Evolutionary conservation across 2,888 invertebrate genomes (phyloP), one percentile per base, ranked within the genome.

Genomic region (Fragum fragum): DNA sequence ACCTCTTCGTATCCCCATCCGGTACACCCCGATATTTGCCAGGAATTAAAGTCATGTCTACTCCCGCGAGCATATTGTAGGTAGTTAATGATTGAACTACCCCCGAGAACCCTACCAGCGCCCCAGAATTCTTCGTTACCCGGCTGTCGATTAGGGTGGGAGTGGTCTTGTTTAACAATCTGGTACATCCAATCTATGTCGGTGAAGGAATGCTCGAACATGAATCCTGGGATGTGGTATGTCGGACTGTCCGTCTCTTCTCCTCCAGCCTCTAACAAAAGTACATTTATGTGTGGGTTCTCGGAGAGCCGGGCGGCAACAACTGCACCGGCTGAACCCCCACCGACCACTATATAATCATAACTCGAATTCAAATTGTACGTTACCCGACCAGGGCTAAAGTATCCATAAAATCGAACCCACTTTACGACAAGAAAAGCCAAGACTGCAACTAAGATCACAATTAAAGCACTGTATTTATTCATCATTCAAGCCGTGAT

Each of bases 291-390:
- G 29, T 91, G 86, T 5, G 90, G 87, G 86, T 94, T 91, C 85
- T 94, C 94, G 0, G 94, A 91, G 70, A 95, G 90, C 5, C 95
- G 90, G 78, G 94, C 94, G 26, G 95, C 95, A 77, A 95, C 73
- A 36, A 95, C 95, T 83, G 95, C 94, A 26, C 95, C 95, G 5
- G 95, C 95, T 16, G 95, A 94, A 5, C 95, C 95, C 16, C 95
- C 95, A 1, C 95, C 95, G 3, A 95, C 94, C 28, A 79, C 63
- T 18, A 79, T 79, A 18, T 32, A 75, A 59, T 79, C 79, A 52
- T 75, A 79, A 1, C 63, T 32, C 18, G 21, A 36, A 29, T 77
- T 72, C 3, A 66, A 23, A 1, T 26, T 42, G 3, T 9, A 9
- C 5, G 42, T 21, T 21, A 68, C 68, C 26, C 23, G 21, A 14